A percentile compares a stretch with the other conserved stretches of the same genome.
These are phyloP conservation scores for Neodiprion pinetum DNA, from an alignment of 1,140 invertebrate species.

Conservation along the genomic window DNA sequence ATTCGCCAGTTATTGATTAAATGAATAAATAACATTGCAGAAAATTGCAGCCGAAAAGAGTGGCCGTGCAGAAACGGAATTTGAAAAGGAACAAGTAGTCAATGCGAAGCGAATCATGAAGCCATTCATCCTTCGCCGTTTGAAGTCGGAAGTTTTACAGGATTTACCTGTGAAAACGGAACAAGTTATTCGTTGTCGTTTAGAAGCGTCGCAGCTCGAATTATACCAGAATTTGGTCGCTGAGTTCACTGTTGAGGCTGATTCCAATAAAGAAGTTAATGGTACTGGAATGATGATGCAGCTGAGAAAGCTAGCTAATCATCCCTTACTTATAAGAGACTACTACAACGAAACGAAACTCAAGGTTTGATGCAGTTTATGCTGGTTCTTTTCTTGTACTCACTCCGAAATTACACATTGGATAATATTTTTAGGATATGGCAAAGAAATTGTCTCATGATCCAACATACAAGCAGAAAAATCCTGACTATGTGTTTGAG, in stretches of 20 bases:
- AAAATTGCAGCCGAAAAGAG: constrained; percentile 58
- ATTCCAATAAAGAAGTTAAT: constrained; percentile 65
- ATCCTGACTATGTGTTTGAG: constrained; percentile 83
- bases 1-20: neutral
- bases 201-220: constrained; percentile 75
- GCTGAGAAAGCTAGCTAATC: constrained; percentile 87
- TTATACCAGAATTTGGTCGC: constrained; percentile 80
- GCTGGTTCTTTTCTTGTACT: constrained; percentile 7
- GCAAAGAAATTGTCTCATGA: constrained; percentile 76
- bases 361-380: constrained; percentile 36
- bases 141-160: constrained; percentile 86
- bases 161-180: constrained; percentile 84
- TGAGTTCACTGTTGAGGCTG: constrained; percentile 73
- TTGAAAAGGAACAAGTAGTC: constrained; percentile 87
- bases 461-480: constrained; percentile 79
- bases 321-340: constrained; percentile 82
- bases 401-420: neutral
- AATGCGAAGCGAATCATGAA: constrained; percentile 96
- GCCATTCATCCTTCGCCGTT: constrained; percentile 90
- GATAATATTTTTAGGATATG: constrained; percentile 65
- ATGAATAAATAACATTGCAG: constrained; percentile 40
- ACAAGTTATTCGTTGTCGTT: constrained; percentile 67
- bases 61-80: constrained; percentile 70
- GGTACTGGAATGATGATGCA: constrained; percentile 87
- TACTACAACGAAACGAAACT: constrained; percentile 80